Percentiles rank a stretch among this genome's conserved stretches.
These are phyloP conservation scores for Drosophila histrio DNA, from an alignment of 2,888 invertebrate species.

Conservation along the genomic window DNA sequence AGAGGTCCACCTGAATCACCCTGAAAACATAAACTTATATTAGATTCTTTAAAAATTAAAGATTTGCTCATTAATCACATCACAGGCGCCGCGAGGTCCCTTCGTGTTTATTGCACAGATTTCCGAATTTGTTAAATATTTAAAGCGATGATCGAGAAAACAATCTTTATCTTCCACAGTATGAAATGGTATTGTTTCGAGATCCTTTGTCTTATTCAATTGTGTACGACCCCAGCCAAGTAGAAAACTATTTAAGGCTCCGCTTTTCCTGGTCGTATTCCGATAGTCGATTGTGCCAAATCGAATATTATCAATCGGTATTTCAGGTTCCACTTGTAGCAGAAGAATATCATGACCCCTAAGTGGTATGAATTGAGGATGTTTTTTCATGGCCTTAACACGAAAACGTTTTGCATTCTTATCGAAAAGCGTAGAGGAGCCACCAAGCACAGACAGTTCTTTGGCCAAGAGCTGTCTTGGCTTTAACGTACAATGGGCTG, in stretches of 20 bases:
- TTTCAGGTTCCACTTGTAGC: constrained; percentile 57
- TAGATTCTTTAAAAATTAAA: not conserved
- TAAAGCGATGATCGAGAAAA: constrained; percentile 44
- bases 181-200: constrained; percentile 68
- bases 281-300: constrained; percentile 44
- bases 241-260: constrained; percentile 34
- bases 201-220: constrained; percentile 16
- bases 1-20: constrained; percentile 84
- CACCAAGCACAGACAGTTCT: constrained; percentile 58
- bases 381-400: constrained; percentile 56
- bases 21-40: constrained; percentile 42
- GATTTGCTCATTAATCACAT: constrained; percentile 54
- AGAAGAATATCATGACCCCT: constrained; percentile 77
- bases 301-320: constrained; percentile 63
- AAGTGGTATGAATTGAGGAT: constrained; percentile 69
- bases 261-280: not conserved
- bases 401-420: constrained; percentile 47
- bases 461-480: constrained; percentile 4
- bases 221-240: constrained; percentile 81
- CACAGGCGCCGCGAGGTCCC: constrained; percentile 78
- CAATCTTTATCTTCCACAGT: constrained; percentile 73
- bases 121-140: constrained; percentile 67
- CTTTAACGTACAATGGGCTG: constrained; percentile 78
- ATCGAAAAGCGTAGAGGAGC: constrained; percentile 46
- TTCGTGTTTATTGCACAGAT: constrained; percentile 76